Conservation (phyloP, 2,797 vertebrate species). For the Adrianichthys oophorus region DNA sequence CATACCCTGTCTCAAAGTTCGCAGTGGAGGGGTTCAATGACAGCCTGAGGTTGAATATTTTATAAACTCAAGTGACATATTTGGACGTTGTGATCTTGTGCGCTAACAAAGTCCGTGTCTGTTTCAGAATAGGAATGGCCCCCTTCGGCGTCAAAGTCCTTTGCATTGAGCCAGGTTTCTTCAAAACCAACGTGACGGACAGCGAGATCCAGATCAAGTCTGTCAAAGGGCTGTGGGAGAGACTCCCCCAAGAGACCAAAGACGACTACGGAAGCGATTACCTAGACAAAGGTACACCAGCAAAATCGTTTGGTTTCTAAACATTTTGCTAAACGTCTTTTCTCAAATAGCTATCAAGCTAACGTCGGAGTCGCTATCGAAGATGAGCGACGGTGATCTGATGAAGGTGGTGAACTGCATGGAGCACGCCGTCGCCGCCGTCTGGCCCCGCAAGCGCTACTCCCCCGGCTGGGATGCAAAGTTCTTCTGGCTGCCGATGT, state of each 20-base stretch:
- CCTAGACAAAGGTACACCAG: slow-evolving; percentile 49
- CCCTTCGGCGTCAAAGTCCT: slow-evolving; percentile 75
- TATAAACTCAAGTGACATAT: not conserved
- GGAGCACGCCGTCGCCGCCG: slow-evolving; percentile 85
- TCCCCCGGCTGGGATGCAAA: slow-evolving; percentile 87
- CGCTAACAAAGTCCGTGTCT: not conserved
- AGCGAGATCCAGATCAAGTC: slow-evolving; percentile 23
- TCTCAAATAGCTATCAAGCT: slow-evolving; percentile 9
- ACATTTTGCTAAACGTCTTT: not conserved
- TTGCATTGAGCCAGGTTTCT: slow-evolving; percentile 81
- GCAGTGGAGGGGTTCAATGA: slow-evolving; percentile 80
- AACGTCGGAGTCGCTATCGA: slow-evolving; percentile 38
- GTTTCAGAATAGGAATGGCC: slow-evolving; percentile 59
- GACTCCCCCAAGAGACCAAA: slow-evolving; percentile 66
- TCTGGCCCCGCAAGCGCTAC: slow-evolving; percentile 83
- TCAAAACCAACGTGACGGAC: slow-evolving; percentile 74
- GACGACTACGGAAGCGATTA: slow-evolving; percentile 73
- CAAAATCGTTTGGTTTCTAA: no score
- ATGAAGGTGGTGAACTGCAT: slow-evolving; percentile 83
- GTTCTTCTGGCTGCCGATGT: slow-evolving; percentile 84
- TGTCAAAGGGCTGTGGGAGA: slow-evolving; percentile 61
- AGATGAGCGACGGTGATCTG: slow-evolving; percentile 68
- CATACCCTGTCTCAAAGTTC: slow-evolving; percentile 74
- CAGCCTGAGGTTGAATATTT: slow-evolving; percentile 70
- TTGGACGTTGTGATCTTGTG: not conserved